These are phyloP conservation scores for Antheraea assamensis DNA, from an alignment of 2,888 invertebrate species.

Conservation along the genomic window DNA sequence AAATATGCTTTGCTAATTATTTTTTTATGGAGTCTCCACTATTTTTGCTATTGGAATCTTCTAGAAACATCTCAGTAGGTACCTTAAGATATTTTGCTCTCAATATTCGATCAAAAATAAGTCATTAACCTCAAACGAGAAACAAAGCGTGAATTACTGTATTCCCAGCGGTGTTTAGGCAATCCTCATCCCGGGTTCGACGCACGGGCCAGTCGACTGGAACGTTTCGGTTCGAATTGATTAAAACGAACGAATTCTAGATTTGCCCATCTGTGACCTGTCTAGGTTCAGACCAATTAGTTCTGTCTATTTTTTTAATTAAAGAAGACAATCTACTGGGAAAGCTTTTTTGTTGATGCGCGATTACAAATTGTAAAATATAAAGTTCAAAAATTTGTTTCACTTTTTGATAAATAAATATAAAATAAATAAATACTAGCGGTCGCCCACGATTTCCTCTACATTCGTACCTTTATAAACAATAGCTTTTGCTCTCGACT, in stretches of 20 bases:
- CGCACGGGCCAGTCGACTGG: constrained; percentile 57
- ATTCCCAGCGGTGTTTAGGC: constrained; percentile 19
- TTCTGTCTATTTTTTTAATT: constrained; percentile 31
- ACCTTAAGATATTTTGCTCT: not conserved
- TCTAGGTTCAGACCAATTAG: constrained; percentile 49
- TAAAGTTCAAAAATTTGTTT: not conserved
- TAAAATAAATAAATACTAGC: too few species aligned
- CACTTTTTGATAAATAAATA: too few species aligned
- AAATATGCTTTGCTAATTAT: too few species aligned
- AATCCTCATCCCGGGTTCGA: constrained; percentile 48
- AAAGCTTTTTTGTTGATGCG: not conserved
- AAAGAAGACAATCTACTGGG: not conserved
- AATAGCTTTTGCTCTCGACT: too few species aligned
- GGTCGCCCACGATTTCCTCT: too few species aligned
- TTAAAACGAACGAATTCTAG: constrained; percentile 61
- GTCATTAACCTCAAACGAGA: constrained; percentile 45
- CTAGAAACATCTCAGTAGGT: not conserved
- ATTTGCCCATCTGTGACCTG: constrained; percentile 59
- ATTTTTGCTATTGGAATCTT: too few species aligned
- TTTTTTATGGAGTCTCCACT: too few species aligned
- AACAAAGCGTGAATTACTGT: constrained; percentile 35
- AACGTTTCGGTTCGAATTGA: constrained; percentile 64
- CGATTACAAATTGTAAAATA: not conserved
- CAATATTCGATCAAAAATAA: constrained; percentile 26
- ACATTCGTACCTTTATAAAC: too few species aligned